Percentiles rank a stretch among this genome's conserved stretches.
Evolutionary conservation across 2,113 vertebrate genomes (phyloP).

Genomic region (Arvicanthis niloticus): DNA sequence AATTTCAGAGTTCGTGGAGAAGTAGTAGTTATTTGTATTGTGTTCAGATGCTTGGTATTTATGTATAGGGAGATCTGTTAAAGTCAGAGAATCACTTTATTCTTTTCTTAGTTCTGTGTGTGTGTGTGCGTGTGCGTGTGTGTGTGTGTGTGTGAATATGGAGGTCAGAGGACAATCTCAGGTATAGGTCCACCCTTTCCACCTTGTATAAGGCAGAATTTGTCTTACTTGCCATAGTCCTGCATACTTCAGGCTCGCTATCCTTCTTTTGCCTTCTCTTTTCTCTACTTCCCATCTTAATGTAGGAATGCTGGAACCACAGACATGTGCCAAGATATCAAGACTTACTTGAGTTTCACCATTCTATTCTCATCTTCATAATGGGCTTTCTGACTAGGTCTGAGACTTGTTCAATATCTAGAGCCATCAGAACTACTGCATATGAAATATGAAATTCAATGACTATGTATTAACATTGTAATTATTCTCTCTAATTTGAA

Average conservation of each 20-base stretch:
- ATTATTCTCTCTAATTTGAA: slow-evolving; percentile 1
- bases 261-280: not conserved
- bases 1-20: slow-evolving; percentile 47
- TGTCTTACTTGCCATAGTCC: not conserved
- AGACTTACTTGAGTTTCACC: not conserved
- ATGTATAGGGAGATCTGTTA: not conserved
- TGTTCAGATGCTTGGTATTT: slow-evolving; percentile 9
- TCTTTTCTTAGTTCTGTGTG: not conserved
- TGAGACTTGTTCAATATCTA: not conserved
- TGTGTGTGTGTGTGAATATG: not conserved
- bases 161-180: not conserved
- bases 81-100: not conserved
- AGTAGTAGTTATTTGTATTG: slow-evolving; percentile 1
- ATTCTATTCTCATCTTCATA: slow-evolving; percentile 25
- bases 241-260: not conserved
- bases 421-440: not conserved
- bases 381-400: not conserved
- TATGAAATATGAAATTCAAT: not conserved
- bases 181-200: not conserved
- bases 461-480: not conserved
- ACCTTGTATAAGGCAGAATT: too few relatives aligned
- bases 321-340: not conserved
- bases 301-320: not conserved
- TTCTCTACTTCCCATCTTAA: not conserved
- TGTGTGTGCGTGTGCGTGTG: not conserved